Evolutionary conservation across 1,140 invertebrate species (phyloP), one percentile per base, ranked within the genome.

Genomic region (Dysdera silvatica): DNA sequence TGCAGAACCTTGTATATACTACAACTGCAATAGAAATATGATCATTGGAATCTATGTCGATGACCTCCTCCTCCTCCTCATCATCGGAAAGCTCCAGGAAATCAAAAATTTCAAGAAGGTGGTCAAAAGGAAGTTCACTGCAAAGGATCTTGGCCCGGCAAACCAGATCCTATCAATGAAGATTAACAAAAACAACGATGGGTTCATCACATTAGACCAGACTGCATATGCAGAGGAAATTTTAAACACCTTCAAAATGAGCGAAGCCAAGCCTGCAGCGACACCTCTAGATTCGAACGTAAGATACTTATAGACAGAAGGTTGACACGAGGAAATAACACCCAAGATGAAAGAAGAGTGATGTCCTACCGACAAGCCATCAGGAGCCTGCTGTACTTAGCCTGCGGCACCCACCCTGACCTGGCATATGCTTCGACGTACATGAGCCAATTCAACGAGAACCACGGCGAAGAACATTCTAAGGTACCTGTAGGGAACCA

Each of bases 391-490:
- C n/a, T 77, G 68, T 80, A 79, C 64, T 47, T 79, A 14, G 51
- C 71, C 6, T 32, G 72, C 20, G 62, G 66, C 0, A 79, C 77
- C 16, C 58, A 78, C 23, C 79, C 80, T 45, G 79, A 80, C 65
- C 78, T 80, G 26, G 51, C 75, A 1, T 77, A 67, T 68, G 70
- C 76, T 32, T 75, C 79, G 0, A 74, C 71, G 65, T 73, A 71
- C 35, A 65, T 80, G 18, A 77, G 75, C 58, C 78, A 78, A 65
- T 80, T 78, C 59, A 74, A 77, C 67, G 37, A 40, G 28, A 37
- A 24, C 8, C 51, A 51, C 45, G 40, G 18, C 18, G 24, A 31
- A 29, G 40, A 58, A 73, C 47, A 37, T 64, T 12, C 47, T 67
- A 66, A 57, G 24, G 52, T 68, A 52, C 31, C 70, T 68, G 31